Conservation (phyloP, 2,888 invertebrate genomes). For the Ophion costatus region DNA sequence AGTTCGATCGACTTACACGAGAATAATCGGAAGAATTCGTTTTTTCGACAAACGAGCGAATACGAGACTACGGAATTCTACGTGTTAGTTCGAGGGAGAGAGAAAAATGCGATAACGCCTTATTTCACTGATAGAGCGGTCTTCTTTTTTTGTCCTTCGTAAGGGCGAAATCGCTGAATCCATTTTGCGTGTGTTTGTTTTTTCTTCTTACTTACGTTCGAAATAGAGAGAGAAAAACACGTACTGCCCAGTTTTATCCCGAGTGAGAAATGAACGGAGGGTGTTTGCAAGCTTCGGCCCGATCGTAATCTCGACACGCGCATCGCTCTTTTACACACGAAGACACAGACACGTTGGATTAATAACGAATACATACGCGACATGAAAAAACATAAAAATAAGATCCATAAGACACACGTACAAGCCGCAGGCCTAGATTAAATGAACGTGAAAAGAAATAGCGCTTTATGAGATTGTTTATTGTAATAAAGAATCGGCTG, state of each 20-base stretch:
- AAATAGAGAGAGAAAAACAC: slow-evolving; percentile 32
- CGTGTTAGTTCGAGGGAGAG: slow-evolving; percentile 27
- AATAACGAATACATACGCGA: slow-evolving; percentile 2
- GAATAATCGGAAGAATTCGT: slow-evolving; percentile 17
- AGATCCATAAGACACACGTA: slow-evolving; percentile 20
- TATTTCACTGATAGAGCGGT: slow-evolving; percentile 50
- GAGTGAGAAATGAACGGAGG: slow-evolving; percentile 33
- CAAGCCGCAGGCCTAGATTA: slow-evolving; percentile 49
- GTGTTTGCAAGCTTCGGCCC: slow-evolving; percentile 41
- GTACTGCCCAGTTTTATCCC: slow-evolving; percentile 42
- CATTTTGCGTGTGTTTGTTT: slow-evolving; percentile 28
- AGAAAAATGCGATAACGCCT: slow-evolving; percentile 49
- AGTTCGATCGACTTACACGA: slow-evolving; percentile 41
- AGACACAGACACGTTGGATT: slow-evolving; percentile 26
- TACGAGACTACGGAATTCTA: slow-evolving; percentile 39
- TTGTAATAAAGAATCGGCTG: slow-evolving; percentile 77
- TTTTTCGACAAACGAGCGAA: slow-evolving; percentile 1
- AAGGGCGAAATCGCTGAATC: slow-evolving; percentile 25
- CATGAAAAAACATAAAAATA: not conserved
- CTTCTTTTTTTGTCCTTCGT: slow-evolving; percentile 48
- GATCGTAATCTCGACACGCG: slow-evolving; percentile 47
- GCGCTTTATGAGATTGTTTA: slow-evolving; percentile 58
- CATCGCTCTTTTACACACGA: slow-evolving; percentile 43
- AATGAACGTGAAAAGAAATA: slow-evolving; percentile 57
- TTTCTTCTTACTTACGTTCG: not conserved